These are phyloP conservation scores for Lampropteryx suffumata DNA, from an alignment of 2,888 invertebrate genomes.

Conservation along the genomic window DNA sequence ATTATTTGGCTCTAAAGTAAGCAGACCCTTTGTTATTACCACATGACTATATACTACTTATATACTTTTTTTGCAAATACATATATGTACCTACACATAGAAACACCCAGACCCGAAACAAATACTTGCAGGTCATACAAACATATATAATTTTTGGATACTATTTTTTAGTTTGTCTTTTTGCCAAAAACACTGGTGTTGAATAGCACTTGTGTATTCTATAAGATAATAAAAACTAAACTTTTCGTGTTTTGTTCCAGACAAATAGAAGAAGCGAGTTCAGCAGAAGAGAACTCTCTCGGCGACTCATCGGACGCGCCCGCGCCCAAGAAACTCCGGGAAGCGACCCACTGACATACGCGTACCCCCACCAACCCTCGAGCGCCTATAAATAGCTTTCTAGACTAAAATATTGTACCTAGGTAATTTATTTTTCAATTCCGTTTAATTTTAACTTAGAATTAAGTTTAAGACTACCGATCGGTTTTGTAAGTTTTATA, in stretches of 20 bases:
- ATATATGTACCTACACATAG: too few species aligned
- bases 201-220: too few species aligned
- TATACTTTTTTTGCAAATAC: too few species aligned
- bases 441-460: constrained; percentile 83
- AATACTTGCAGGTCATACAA: too few species aligned
- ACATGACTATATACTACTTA: too few species aligned
- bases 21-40: too few species aligned
- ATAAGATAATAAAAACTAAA: too few species aligned
- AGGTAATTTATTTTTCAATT: constrained; percentile 84
- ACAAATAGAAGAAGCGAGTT: constrained; percentile 79
- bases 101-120: too few species aligned
- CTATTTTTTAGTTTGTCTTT: too few species aligned
- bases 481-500: constrained; percentile 84
- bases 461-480: constrained; percentile 79
- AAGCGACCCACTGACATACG: constrained; percentile 76
- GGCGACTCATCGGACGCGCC: constrained; percentile 65
- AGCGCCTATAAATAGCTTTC: constrained; percentile 79
- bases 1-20: too few species aligned
- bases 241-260: constrained; percentile 44
- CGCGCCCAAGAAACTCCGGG: constrained; percentile 73
- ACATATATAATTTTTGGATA: too few species aligned
- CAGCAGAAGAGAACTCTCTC: constrained; percentile 81
- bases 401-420: constrained; percentile 83
- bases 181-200: too few species aligned
- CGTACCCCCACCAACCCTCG: constrained; percentile 69